Evolutionary conservation across 53 echinoderm and acorn worm species (phyloP), one percentile per base, ranked within the genome.

Genomic region (Mesocentrotus franciscanus): DNA sequence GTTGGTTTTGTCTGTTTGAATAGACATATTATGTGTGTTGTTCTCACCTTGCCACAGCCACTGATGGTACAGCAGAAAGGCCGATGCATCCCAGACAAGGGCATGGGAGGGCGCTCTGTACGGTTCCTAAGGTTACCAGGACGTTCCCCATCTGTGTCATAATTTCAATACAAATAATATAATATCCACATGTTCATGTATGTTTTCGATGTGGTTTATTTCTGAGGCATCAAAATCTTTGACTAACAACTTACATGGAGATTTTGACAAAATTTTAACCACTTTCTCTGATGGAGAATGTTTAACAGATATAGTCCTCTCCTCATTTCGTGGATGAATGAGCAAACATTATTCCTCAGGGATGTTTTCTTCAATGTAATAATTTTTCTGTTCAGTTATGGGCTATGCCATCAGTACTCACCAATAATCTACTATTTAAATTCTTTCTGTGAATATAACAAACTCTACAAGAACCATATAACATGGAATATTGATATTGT

Each of bases 11-110:
- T 64, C 64, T 18, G 20, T 18, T 20, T 64, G 64, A 64, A 18
- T 64, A 64, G 64, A 64, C 6, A 49, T 49, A 49, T 4, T 49
- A 49, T 49, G 12, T 42, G 20, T 39, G 36, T 22, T 81, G 81
- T 20, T 33, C 96, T 85, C 91, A 99, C 99, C 97, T 99, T 98
- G 95, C 97, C 99, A 95, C 99, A 99, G 36, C 99, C 98, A 94
- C 96, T 97, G 84, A 99, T 97, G 79, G 99, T 99, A 74, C 99
- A 99, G 34, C 97, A 95, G 94, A 97, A 98, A 26, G 97, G 98
- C 4, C 97, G 97, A 83, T 98, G 98, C 97, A 97, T 96, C 34
- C 97, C 96, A 92, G 95, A 94, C 49, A 96, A 92, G 33, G 95
- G 89, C 94, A 96, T 96, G 20, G 96, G 98, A 60, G 97, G 96